Evolutionary conservation across 2,888 invertebrate species (phyloP).

Genomic region (Perizoma affinitatum): DNA sequence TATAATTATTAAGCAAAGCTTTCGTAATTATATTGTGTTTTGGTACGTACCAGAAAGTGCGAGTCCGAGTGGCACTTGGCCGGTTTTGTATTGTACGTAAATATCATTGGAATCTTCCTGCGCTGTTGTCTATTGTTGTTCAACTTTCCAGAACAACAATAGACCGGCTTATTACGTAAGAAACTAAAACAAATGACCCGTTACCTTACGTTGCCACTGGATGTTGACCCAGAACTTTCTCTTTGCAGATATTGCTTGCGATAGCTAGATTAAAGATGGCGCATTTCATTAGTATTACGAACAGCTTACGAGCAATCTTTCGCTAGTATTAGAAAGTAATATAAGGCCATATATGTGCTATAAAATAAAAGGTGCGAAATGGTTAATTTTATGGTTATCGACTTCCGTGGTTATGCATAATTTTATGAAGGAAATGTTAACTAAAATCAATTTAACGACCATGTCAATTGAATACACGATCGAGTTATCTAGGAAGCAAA

Average conservation of each 20-base stretch:
- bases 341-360: not conserved
- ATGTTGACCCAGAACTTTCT: conserved; percentile 42
- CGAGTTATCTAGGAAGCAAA: not conserved
- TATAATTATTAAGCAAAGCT: no score
- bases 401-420: conserved; percentile 7
- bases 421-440: conserved; percentile 6
- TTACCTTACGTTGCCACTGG: conserved; percentile 30
- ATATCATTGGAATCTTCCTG: not conserved
- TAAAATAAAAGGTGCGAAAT: conserved; percentile 16
- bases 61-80: no score
- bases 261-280: no score
- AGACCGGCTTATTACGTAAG: conserved; percentile 19
- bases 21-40: no score
- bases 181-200: conserved; percentile 15
- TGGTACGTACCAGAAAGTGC: no score
- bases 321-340: no score
- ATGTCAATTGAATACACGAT: not conserved
- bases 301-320: no score
- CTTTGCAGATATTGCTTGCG: not conserved
- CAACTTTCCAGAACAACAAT: conserved; percentile 23
- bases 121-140: conserved; percentile 12
- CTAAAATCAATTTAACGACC: not conserved
- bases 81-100: no score
- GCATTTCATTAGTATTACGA: no score
- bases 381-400: conserved; percentile 15